Base-by-base conservation (phyloP, 2,888 invertebrate species). In the Ommatoiulus sabulosus region DNA sequence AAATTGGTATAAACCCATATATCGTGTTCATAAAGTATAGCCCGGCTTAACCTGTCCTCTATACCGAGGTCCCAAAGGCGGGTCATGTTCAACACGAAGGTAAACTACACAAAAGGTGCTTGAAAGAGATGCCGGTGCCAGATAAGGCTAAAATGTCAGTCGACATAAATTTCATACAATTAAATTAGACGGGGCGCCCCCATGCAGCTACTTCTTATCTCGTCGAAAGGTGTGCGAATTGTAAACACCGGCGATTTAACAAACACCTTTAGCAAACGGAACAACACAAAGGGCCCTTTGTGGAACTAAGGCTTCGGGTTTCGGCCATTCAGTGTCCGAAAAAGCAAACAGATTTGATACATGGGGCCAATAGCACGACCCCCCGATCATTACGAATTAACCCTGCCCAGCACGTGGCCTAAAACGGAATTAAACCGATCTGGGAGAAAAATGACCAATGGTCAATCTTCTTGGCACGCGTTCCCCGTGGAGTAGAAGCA, bases 191-290 rank as follows among this genome's bases (percentile, higher is more conserved):
- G 10, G 35, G 80, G 80, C 80, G 80, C 80, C 80, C 80, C 80
- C 80, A 80, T 80, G 80, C 80, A 80, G 80, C 80, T 80, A 80
- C 80, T 72, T 72, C 72, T 80, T 80, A 80, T 80, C 80, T 24
- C 24, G 80, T 80, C 4, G 35, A 80, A 80, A 80, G 80, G 80
- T 80, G 80, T 80, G 80, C 80, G 35, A 24, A 35, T 15, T 35
- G 80, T 80, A 80, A 80, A 80, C 80, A 80, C 80, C 12, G 15
- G 35, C 35, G 35, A 80, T 43, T 72, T 72, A 72, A 48, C 20
- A 72, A 72, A 72, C 72, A 35, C 35, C 80, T 80, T 35, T 80
- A 3, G 80, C 35, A 80, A 80, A 80, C 24, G 35, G 35, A 35
- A 12, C 8, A 35, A 80, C 80, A 80, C 80, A 80, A 80, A 80